phyloP scores from a whole-genome alignment of 2,888 invertebrate genomes.

The Atrina japonica region DNA sequence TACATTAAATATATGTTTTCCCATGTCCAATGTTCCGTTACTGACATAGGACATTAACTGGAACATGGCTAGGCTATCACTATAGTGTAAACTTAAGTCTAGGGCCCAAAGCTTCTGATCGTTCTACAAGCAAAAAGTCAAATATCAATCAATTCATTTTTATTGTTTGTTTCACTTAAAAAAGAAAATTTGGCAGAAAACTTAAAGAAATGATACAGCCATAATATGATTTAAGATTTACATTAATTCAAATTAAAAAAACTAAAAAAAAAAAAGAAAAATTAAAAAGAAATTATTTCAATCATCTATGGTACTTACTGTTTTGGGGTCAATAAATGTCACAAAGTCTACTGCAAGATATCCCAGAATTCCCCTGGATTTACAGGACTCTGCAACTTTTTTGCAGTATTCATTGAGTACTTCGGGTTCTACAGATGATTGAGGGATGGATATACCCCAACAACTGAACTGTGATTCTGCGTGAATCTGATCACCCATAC shows the following conservation, averaged over 20 bases:
- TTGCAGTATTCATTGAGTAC: conserved; percentile 73
- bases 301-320: no score
- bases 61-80: conserved; percentile 77
- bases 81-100: conserved; percentile 78
- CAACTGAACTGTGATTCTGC: conserved; percentile 76
- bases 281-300: no score
- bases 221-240: no score
- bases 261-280: no score
- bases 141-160: not conserved
- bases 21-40: conserved; percentile 72
- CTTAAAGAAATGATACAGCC: no score
- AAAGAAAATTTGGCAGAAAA: no score
- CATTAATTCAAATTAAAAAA: no score
- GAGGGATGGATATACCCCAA: conserved; percentile 80
- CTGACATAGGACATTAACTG: conserved; percentile 77
- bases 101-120: conserved; percentile 79
- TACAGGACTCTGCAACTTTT: conserved; percentile 77
- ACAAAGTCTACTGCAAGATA: conserved; percentile 79
- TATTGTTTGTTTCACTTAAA: no score
- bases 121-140: conserved; percentile 63
- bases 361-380: conserved; percentile 78
- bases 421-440: conserved; percentile 78
- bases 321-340: conserved; percentile 78
- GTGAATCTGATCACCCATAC: conserved; percentile 80
- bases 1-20: conserved; percentile 74